Conservation (phyloP, 2,113 vertebrate genomes). For the mouse (Mus musculus) region DNA sequence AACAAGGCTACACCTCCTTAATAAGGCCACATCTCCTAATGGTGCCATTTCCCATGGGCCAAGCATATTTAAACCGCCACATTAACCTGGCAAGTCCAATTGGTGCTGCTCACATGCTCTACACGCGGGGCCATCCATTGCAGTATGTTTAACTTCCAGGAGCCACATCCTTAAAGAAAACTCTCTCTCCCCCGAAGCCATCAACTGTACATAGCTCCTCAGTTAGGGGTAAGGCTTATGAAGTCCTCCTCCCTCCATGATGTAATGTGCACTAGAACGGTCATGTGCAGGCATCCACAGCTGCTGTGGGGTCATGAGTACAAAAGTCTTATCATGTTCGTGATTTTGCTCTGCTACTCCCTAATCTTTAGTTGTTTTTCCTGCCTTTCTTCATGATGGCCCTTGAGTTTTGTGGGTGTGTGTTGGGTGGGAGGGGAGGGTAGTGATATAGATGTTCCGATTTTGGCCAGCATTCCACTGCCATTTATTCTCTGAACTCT, state of each 20-base stretch:
- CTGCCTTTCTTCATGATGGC: background rate
- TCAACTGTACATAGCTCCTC: background rate
- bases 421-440: too few species aligned
- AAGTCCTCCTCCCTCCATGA: background rate
- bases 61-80: too few species aligned
- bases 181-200: background rate
- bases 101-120: background rate
- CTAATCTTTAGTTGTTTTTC: background rate
- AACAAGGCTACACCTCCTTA: too few species aligned
- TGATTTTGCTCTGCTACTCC: background rate
- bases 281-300: background rate
- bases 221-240: background rate
- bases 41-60: too few species aligned
- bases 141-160: background rate
- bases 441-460: background rate
- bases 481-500: background rate
- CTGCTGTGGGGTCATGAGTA: background rate
- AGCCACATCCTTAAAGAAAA: background rate
- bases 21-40: too few species aligned
- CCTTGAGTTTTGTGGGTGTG: background rate
- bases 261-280: background rate
- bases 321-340: too few species aligned
- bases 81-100: background rate
- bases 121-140: background rate
- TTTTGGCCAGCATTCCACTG: background rate